Conservation (phyloP, 2,888 invertebrate species). For the Physocephala rufipes region DNA sequence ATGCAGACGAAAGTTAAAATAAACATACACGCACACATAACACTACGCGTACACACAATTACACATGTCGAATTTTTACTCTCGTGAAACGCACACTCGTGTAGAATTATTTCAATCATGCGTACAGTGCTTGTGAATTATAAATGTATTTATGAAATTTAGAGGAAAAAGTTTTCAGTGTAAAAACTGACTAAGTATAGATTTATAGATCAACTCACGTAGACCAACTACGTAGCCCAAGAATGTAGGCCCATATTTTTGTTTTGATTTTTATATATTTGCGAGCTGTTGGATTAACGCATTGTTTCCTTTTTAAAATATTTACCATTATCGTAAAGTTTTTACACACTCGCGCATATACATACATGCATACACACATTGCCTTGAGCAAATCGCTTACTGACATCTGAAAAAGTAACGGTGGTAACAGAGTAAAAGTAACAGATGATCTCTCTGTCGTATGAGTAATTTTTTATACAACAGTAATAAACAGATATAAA, state of each 20-base stretch:
- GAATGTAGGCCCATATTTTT: constrained; percentile 14
- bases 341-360: constrained; percentile 44
- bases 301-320: too few species aligned
- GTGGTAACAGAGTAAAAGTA: too few species aligned
- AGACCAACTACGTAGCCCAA: constrained; percentile 13
- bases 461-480: neutral
- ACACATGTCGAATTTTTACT: too few species aligned
- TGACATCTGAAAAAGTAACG: too few species aligned
- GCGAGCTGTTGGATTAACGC: neutral
- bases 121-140: neutral
- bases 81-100: too few species aligned
- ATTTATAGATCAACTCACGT: constrained; percentile 35
- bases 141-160: neutral
- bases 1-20: neutral
- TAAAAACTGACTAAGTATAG: constrained; percentile 26
- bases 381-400: neutral
- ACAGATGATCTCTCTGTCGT: constrained; percentile 8
- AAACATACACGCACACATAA: constrained; percentile 15
- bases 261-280: constrained; percentile 14
- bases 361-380: constrained; percentile 52
- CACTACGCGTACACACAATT: constrained; percentile 20
- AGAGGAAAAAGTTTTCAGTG: neutral
- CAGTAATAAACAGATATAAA: constrained; percentile 8
- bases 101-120: neutral
- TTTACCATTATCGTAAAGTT: too few species aligned